phyloP scores from a whole-genome alignment of 92 coral and sea anemone species.

The Meandrina meandrites region DNA sequence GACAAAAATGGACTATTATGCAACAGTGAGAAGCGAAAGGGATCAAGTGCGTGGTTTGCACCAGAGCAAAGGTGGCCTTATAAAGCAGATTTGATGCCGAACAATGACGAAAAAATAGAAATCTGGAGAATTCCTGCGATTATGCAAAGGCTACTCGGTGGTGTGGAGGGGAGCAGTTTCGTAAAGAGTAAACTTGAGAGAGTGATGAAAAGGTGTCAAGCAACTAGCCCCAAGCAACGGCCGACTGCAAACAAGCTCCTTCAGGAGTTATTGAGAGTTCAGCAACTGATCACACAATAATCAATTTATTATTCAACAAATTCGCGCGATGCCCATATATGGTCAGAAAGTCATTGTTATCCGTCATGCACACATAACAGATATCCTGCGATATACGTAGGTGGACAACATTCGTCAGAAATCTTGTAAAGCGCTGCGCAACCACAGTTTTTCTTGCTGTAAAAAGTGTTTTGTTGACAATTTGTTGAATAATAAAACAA shows the following conservation, averaged over 20 bases:
- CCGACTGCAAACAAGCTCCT: slow-evolving; percentile 29
- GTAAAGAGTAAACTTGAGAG: slow-evolving; percentile 1
- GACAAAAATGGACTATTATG: slow-evolving; percentile 14
- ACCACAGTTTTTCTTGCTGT: too few relatives aligned
- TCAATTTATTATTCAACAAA: too few relatives aligned
- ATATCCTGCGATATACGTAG: too few relatives aligned
- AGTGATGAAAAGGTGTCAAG: slow-evolving; percentile 21
- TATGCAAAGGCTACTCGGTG: slow-evolving; percentile 22
- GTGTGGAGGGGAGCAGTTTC: slow-evolving; percentile 18
- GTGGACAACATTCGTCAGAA: too few relatives aligned
- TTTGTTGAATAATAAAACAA: too few relatives aligned
- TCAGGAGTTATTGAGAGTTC: slow-evolving; percentile 20
- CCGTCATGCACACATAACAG: too few relatives aligned
- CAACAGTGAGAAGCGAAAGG: background rate
- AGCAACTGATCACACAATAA: background rate
- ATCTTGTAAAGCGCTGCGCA: too few relatives aligned
- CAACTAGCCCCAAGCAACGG: slow-evolving; percentile 5
- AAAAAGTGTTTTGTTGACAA: too few relatives aligned
- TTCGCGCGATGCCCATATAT: too few relatives aligned
- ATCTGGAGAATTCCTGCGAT: slow-evolving; percentile 38
- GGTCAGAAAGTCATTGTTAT: too few relatives aligned
- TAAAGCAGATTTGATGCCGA: background rate
- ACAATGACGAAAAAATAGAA: slow-evolving; percentile 37
- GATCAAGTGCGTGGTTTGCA: background rate
- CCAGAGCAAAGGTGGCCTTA: slow-evolving; percentile 29